Evolutionary conservation across 2,797 vertebrate species (phyloP).

Genomic region (Acanthurus leucopareius): DNA sequence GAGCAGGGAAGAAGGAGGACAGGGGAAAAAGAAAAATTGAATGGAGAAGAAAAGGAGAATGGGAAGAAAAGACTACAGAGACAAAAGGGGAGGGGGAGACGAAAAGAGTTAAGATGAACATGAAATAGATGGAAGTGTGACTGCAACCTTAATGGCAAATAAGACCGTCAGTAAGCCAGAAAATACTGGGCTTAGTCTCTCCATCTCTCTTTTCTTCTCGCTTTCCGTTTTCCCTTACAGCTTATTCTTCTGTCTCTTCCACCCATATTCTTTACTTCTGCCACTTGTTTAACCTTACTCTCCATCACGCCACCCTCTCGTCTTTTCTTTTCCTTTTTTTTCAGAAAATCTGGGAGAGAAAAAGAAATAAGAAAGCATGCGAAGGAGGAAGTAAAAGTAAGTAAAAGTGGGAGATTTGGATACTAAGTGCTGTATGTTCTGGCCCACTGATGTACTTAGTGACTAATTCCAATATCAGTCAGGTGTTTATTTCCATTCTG

Average conservation of each 20-base stretch:
- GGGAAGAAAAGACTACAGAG: not conserved
- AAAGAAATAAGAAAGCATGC: not conserved
- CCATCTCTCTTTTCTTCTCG: slow-evolving; percentile 16
- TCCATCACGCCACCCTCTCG: not conserved
- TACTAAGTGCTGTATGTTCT: slow-evolving; percentile 9
- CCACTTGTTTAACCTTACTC: slow-evolving; percentile 4
- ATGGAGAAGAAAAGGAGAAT: not conserved
- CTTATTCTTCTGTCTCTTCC: slow-evolving; percentile 4
- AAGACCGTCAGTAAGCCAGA: slow-evolving; percentile 40
- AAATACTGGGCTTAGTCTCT: slow-evolving; percentile 25
- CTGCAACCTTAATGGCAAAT: slow-evolving; percentile 37
- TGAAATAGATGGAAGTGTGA: slow-evolving; percentile 36
- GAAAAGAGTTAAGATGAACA: not conserved
- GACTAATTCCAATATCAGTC: slow-evolving; percentile 12
- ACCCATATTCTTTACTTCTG: slow-evolving; percentile 16
- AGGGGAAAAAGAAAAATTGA: not conserved
- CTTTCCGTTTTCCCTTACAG: slow-evolving; percentile 2
- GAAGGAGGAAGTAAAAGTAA: slow-evolving; percentile 3
- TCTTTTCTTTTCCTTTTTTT: not conserved
- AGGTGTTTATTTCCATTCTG: slow-evolving; percentile 36
- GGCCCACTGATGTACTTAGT: not conserved
- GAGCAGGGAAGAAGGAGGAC: not conserved
- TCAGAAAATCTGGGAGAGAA: not conserved
- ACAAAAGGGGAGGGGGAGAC: no score
- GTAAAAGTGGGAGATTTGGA: slow-evolving; percentile 6